Percentiles rank a stretch among this genome's conserved stretches.
Evolutionary conservation across 2,113 vertebrate genomes (phyloP).

Genomic region (Phodopus roborovskii): DNA sequence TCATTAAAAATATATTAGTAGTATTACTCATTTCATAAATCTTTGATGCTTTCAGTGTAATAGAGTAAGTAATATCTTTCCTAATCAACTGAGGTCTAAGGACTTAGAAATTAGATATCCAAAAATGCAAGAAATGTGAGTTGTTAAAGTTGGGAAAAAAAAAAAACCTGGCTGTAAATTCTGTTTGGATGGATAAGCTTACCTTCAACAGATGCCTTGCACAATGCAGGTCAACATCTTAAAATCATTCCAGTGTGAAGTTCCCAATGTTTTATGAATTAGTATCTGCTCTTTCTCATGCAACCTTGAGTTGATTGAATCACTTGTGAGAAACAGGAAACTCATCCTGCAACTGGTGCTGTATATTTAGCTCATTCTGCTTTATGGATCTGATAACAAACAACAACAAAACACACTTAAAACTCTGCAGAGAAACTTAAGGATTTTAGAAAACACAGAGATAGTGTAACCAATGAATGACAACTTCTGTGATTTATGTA

Average conservation of each 20-base stretch:
- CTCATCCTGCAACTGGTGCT: not conserved
- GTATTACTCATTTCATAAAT: not conserved
- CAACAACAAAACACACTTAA: not conserved
- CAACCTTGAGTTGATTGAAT: not conserved
- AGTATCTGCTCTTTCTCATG: conserved; percentile 3
- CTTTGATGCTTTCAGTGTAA: accelerated
- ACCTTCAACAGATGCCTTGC: conserved; percentile 47
- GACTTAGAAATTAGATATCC: not conserved
- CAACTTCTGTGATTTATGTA: not conserved
- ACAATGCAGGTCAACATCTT: conserved; percentile 70
- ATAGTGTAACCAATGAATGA: not conserved
- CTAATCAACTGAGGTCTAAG: accelerated
- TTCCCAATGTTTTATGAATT: conserved; percentile 48
- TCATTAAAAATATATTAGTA: not conserved
- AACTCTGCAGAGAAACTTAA: not conserved
- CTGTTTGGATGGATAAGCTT: not conserved
- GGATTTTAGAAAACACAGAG: not conserved
- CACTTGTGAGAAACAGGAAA: conserved; percentile 27
- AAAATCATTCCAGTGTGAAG: conserved; percentile 36
- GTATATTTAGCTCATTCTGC: not conserved
- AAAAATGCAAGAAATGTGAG: not conserved
- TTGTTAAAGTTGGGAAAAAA: conserved; percentile 28
- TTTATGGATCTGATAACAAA: not conserved
- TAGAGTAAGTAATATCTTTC: not conserved
- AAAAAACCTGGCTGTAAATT: not conserved